Evolutionary conservation across 2,888 invertebrate species (phyloP), one percentile per base, ranked within the genome.

Genomic region (Onchidella celtica): DNA sequence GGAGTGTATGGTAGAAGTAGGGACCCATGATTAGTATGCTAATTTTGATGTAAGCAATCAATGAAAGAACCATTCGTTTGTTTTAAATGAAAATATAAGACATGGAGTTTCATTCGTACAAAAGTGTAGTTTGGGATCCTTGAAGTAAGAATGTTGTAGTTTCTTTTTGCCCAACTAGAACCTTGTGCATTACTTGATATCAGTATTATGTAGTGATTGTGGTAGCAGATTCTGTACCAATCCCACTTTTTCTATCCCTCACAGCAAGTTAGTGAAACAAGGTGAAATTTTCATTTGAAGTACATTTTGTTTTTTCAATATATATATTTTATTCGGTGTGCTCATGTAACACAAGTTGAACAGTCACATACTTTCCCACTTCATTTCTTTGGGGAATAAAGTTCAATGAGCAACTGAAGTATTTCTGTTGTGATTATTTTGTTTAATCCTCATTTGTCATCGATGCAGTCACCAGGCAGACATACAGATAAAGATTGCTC

Each of bases 381-480:
- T 57, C n/a, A 57, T 29, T 61, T 74, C n/a, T 70, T 59, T 70
- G 66, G 78, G 78, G 70, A 78, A 78, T 40, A 72, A 78, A 70
- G 78, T 78, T 78, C 61, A 70, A 24, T 78, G 61, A 70, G 70
- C 70, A 78, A 66, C 61, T 61, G 24, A 11, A 24, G 32, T 57
- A 24, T 29, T 38, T 47, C 1, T 14, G 14, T 21, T 1, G 34
- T 70, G 47, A 2, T 74, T 74, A n/a, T n/a, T n/a, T n/a, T n/a
- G n/a, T n/a, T n/a, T n/a, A n/a, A n/a, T n/a, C n/a, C n/a, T n/a
- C n/a, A n/a, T n/a, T n/a, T n/a, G n/a, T n/a, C n/a, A n/a, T n/a
- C n/a, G n/a, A n/a, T n/a, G n/a, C n/a, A n/a, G n/a, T n/a, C n/a
- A n/a, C n/a, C n/a, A n/a, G n/a, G n/a, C n/a, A n/a, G n/a, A n/a